Evolutionary conservation across 1,140 invertebrate species (phyloP).

Genomic region (Nomia melanderi): DNA sequence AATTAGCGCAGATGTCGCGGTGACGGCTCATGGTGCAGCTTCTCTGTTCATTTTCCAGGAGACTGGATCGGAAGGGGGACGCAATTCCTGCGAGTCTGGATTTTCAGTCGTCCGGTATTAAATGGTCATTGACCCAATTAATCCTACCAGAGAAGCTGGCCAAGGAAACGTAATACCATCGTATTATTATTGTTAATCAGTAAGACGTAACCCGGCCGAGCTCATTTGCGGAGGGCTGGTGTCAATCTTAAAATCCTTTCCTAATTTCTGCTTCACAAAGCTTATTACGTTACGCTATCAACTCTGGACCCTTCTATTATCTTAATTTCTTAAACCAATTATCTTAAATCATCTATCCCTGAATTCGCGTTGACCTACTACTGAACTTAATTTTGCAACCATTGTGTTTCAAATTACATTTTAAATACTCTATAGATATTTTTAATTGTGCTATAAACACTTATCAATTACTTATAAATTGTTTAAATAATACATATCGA

Average conservation of each 20-base stretch:
- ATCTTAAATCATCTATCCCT: no score
- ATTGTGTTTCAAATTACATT: no score
- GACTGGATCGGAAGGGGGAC: slow-evolving; percentile 75
- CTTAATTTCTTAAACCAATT: no score
- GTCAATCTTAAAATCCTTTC: neutral
- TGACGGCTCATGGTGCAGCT: slow-evolving; percentile 74
- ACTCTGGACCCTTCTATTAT: no score
- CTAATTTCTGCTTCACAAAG: neutral
- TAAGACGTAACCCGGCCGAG: slow-evolving; percentile 23
- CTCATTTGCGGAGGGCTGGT: neutral
- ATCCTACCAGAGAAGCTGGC: slow-evolving; percentile 54
- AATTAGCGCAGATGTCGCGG: slow-evolving; percentile 81
- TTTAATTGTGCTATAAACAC: no score
- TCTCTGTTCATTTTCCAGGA: slow-evolving; percentile 81
- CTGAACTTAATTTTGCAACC: no score
- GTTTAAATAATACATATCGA: neutral
- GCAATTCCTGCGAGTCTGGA: slow-evolving; percentile 64
- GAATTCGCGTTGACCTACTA: no score
- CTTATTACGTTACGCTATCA: neutral
- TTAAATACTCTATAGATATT: no score
- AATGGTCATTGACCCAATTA: slow-evolving; percentile 73
- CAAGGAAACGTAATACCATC: slow-evolving; percentile 59
- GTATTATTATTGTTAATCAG: slow-evolving; percentile 63
- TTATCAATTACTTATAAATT: no score
- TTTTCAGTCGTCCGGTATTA: slow-evolving; percentile 75